Evolutionary conservation across 2,113 vertebrate species (phyloP).

Genomic region (Neolamprologus caudopunctatus): DNA sequence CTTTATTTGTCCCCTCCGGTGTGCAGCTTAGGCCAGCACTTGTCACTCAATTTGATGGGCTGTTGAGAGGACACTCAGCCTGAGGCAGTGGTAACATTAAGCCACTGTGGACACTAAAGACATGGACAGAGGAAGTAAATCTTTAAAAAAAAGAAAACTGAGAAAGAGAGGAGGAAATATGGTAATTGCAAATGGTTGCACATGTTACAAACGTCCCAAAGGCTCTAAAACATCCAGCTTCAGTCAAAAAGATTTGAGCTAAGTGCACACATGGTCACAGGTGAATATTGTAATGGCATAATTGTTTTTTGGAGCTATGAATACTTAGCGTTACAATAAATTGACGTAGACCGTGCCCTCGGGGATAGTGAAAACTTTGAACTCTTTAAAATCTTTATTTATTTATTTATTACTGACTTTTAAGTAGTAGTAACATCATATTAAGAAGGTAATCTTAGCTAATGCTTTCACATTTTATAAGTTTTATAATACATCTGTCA

Average conservation of each 20-base stretch:
- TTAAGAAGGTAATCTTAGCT: not conserved
- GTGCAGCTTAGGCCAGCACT: slow-evolving; percentile 6
- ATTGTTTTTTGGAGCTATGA: not conserved
- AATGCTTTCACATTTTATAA: not conserved
- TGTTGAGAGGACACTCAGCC: slow-evolving; percentile 30
- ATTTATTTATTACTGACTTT: not conserved
- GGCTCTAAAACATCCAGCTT: not conserved
- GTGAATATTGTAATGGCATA: not conserved
- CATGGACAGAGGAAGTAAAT: not conserved
- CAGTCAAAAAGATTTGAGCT: not conserved
- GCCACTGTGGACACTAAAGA: not conserved
- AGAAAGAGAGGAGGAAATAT: not conserved
- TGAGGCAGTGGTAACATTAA: slow-evolving; percentile 22
- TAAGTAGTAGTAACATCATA: not conserved
- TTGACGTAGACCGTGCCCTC: not conserved
- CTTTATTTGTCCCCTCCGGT: slow-evolving; percentile 42
- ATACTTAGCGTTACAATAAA: not conserved
- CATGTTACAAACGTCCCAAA: not conserved
- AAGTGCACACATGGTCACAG: not conserved
- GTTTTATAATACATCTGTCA: not conserved
- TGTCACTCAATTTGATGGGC: slow-evolving; percentile 57
- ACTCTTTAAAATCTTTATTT: not conserved
- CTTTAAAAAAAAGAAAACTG: not conserved
- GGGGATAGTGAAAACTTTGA: not conserved
- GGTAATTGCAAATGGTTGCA: not conserved